Evolutionary conservation across 1,140 invertebrate species (phyloP), one percentile per base, ranked within the genome.

Genomic region (Musca domestica): DNA sequence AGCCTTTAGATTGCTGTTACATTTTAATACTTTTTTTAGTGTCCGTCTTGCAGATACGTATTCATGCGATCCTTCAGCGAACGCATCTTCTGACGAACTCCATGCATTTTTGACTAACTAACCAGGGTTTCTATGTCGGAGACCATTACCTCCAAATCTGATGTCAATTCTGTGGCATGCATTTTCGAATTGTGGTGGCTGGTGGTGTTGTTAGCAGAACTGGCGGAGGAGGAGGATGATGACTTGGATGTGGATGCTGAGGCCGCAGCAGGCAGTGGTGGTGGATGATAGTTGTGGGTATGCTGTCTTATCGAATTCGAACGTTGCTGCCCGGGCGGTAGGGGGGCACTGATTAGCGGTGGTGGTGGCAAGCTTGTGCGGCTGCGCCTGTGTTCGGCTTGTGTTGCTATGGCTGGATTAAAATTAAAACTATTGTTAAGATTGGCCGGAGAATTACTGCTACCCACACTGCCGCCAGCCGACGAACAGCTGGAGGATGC

Each of bases 81-180:
- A 41, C 34, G 34, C 34, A 41, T 41, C 34, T 41, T 27, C 34
- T 61, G 56, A 20, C 27, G 56, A 34, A 61, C 27, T 61, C 34
- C 34, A 34, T 61, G 41, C 2, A 61, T 19, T 65, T 49, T 67
- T 27, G 51, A 67, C 68, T 81, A 79, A 77, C 78, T 81, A 77
- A 81, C 79, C 70, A 81, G 64, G 68, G 81, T 80, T 73, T 81
- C 79, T 61, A 81, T 71, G 67, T 81, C 80, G 20, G 80, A 81
- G 4, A 81, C 71, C 69, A 78, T 76, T 23, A 81, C 77, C 71
- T 81, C 80, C n/a, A 81, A 64, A 66, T 81, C 80, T 34, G 80
- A 81, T 30, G 79, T 76, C 56, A 80, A 66, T 65, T 77, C 76
- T 17, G 19, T 75, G 74, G 58, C 74, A 69, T 25, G 68, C 66